Evolutionary conservation across 2,888 invertebrate genomes (phyloP).

Genomic region (Ectobius pallidus): DNA sequence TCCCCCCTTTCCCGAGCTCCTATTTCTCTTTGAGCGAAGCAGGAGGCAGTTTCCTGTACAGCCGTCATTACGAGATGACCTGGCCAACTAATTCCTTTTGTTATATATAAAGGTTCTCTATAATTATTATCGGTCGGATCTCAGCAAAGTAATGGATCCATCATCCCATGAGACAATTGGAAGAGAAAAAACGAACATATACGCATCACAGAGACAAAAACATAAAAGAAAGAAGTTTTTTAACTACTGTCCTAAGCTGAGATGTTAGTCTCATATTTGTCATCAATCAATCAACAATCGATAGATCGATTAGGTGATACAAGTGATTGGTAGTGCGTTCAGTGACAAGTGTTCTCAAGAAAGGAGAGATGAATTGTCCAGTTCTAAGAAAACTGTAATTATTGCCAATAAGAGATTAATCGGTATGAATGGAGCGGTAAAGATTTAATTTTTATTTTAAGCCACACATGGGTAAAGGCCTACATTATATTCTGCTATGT

Average conservation of each 20-base stretch:
- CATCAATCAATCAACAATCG: conserved; percentile 47
- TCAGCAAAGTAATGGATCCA: conserved; percentile 58
- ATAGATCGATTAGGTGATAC: conserved; percentile 28
- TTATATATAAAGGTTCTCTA: conserved; percentile 37
- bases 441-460: too few relatives aligned
- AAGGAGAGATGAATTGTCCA: conserved; percentile 7
- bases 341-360: conserved; percentile 24
- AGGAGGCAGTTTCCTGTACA: conserved; percentile 10
- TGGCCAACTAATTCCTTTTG: conserved; percentile 38
- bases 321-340: conserved; percentile 13
- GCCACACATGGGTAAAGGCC: too few relatives aligned
- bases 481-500: too few relatives aligned
- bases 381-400: too few relatives aligned
- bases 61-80: conserved; percentile 37
- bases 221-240: conserved; percentile 6
- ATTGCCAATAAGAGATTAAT: too few relatives aligned
- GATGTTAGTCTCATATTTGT: conserved; percentile 42
- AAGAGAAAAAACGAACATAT: conserved; percentile 30
- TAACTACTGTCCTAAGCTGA: conserved; percentile 9
- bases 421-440: too few relatives aligned
- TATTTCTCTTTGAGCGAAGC: conserved; percentile 13
- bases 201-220: conserved; percentile 22
- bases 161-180: conserved; percentile 56
- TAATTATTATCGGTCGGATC: conserved; percentile 41
- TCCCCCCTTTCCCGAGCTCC: neutral